Conservation (phyloP, 2,888 invertebrate species). For the Vandiemenella viatica region DNA sequence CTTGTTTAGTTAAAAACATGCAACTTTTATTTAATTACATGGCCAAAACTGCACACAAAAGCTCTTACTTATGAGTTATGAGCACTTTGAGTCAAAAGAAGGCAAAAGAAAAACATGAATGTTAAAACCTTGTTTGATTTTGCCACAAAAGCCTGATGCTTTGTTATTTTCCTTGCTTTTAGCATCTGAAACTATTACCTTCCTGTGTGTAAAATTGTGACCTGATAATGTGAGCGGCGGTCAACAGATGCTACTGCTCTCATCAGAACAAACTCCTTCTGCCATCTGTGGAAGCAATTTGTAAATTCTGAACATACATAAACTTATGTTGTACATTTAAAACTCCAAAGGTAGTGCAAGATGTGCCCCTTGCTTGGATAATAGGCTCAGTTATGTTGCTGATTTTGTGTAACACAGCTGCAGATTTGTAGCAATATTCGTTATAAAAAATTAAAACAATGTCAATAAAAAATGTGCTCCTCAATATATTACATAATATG, state of each 20-base stretch:
- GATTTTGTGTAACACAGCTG: too few species aligned
- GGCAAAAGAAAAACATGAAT: constrained; percentile 10
- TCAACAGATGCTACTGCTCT: constrained; percentile 11
- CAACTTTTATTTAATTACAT: too few species aligned
- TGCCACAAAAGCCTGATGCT: constrained; percentile 14
- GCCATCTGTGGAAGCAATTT: constrained; percentile 17
- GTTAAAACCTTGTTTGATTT: constrained; percentile 11
- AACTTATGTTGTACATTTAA: too few species aligned
- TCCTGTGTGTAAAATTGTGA: constrained; percentile 10
- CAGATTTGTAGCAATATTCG: too few species aligned
- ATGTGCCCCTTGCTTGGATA: too few species aligned
- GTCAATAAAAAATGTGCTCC: too few species aligned
- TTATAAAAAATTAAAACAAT: too few species aligned
- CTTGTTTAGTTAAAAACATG: too few species aligned
- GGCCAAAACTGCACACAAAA: constrained; percentile 15
- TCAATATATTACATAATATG: too few species aligned
- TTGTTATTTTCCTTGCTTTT: constrained; percentile 7
- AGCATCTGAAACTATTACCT: constrained; percentile 10
- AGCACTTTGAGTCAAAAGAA: constrained; percentile 3
- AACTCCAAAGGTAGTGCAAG: too few species aligned
- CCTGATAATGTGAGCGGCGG: constrained; percentile 10
- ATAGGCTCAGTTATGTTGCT: too few species aligned
- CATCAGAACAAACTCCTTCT: constrained; percentile 14
- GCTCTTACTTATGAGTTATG: constrained; percentile 7
- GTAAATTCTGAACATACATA: constrained; percentile 7